A percentile compares a stretch with the other conserved stretches of the same genome.
Conservation (phyloP, 2,113 vertebrate species). For the Cathartes aura region DNA sequence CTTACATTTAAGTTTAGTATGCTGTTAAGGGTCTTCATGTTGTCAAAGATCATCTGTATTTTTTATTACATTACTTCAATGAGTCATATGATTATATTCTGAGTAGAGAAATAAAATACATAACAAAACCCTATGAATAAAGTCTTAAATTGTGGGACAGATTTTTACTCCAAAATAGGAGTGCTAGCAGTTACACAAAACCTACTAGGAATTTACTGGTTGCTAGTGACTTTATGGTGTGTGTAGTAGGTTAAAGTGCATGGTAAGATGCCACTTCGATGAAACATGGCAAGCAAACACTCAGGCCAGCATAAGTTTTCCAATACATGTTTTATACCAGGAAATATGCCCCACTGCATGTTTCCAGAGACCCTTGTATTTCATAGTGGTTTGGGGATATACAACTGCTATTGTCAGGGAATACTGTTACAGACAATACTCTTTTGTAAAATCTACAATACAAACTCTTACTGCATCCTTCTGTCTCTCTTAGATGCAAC, state of each 20-base stretch:
- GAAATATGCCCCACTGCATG: neutral
- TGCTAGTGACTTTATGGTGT: neutral
- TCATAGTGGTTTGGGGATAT: neutral
- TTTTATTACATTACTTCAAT: neutral
- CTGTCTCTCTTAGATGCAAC: neutral
- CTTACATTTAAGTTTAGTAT: neutral
- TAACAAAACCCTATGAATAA: neutral
- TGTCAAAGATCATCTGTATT: neutral
- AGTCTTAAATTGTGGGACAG: neutral
- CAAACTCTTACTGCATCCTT: neutral
- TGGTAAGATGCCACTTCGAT: neutral
- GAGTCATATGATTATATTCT: neutral
- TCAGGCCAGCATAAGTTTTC: neutral
- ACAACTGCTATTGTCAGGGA: neutral
- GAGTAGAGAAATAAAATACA: neutral
- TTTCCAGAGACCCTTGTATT: neutral
- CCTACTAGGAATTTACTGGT: neutral
- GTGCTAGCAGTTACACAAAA: neutral
- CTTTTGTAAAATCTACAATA: neutral
- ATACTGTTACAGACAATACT: neutral
- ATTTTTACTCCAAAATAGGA: neutral
- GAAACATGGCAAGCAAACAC: neutral
- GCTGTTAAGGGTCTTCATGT: neutral
- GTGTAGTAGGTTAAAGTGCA: rapidly evolving
- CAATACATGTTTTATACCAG: neutral